Base-by-base conservation (phyloP, 2,888 invertebrate species). In the Oegoconia quadripuncta region DNA sequence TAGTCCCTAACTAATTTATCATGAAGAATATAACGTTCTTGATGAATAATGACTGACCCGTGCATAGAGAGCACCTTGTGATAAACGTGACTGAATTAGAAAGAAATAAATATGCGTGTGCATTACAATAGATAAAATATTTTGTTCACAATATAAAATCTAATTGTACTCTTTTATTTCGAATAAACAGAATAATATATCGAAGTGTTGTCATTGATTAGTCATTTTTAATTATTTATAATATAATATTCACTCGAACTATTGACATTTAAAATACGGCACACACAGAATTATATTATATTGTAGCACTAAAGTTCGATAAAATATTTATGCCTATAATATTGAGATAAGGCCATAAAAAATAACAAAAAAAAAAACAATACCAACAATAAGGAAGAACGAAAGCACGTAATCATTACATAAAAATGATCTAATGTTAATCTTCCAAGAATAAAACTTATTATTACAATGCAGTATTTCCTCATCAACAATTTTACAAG, bases 101-200 rank as follows among this genome's bases (percentile, higher is more conserved):
- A n/a, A n/a, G n/a, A n/a, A n/a, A n/a, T n/a, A n/a, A n/a, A n/a
- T n/a, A n/a, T n/a, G n/a, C n/a, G n/a, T n/a, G n/a, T n/a, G n/a
- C n/a, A n/a, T n/a, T 20, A 20, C 20, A 20, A 55, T 47, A 49
- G 49, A 58, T 50, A 67, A 69, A 68, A 68, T 64, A 64, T 60
- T 49, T 61, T 50, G 51, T 55, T 60, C 50, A 52, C 57, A 59
- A 64, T 64, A 62, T 58, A 63, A 60, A 56, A 63, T 51, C 66
- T 74, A 74, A 64, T 79, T 80, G 80, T 80, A 80, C 80, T 80
- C 27, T 27, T n/a, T 27, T 27, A 27, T 27, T 27, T 27, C 5
- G 27, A 27, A 25, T 11, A 9, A 25, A 25, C n/a, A 25, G 5
- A 25, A 5, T 25, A 6, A 20, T 7, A 4, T 20, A 20, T 20